These are phyloP conservation scores for Caenorhabditis virilis DNA, from an alignment of 2,888 invertebrate species.

Conservation along the genomic window DNA sequence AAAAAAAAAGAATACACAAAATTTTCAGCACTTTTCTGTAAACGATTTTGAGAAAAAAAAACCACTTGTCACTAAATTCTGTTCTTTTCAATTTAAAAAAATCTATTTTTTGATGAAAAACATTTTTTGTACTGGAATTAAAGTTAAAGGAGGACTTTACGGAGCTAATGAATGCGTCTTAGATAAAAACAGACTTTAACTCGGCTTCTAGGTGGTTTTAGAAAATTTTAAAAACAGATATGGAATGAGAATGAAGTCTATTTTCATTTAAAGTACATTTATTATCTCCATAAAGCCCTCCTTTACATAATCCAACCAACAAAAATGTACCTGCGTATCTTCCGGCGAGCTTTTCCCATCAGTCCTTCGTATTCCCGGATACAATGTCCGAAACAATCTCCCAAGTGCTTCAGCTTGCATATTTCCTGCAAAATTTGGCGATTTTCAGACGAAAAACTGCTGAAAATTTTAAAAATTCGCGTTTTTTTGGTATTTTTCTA, in stretches of 20 bases:
- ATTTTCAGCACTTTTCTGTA: no score
- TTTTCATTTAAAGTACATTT: no score
- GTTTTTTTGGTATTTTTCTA: background rate
- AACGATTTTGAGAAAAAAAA: background rate
- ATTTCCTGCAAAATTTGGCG: constrained; percentile 27
- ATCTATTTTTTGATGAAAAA: background rate
- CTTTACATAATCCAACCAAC: background rate
- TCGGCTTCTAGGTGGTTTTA: no score
- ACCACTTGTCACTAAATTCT: no score
- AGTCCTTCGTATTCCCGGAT: constrained; percentile 75
- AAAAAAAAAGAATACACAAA: no score
- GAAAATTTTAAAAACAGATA: no score
- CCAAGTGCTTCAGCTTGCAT: constrained; percentile 73
- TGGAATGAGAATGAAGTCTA: no score
- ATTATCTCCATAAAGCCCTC: no score
- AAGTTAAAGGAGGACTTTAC: no score
- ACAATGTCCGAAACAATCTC: constrained; percentile 97
- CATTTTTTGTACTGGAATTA: background rate
- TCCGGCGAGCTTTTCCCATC: constrained; percentile 65
- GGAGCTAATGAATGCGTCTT: no score
- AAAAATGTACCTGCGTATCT: constrained; percentile 65
- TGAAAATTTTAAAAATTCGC: no score
- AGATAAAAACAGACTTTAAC: no score
- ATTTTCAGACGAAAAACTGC: constrained; percentile 14
- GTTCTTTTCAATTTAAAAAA: background rate